Conservation (phyloP, 2,888 invertebrate species). For the Drosophila dives region DNA sequence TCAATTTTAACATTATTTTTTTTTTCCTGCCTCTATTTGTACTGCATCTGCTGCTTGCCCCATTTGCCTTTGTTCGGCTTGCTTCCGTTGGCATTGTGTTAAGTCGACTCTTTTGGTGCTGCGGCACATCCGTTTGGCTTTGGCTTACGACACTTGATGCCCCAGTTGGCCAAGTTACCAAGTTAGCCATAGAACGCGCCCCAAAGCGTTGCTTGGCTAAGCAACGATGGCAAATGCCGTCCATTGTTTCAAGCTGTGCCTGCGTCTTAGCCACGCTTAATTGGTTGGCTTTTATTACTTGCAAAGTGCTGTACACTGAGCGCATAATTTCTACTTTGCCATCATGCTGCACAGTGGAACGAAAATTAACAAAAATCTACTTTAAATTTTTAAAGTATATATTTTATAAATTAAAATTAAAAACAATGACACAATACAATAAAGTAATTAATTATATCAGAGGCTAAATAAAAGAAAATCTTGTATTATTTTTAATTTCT, state of each 20-base stretch:
- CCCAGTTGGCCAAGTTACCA: slow-evolving; percentile 55
- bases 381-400: neutral
- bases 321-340: slow-evolving; percentile 62
- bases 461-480: neutral
- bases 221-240: slow-evolving; percentile 26
- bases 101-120: slow-evolving; percentile 55
- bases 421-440: neutral
- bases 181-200: slow-evolving; percentile 27
- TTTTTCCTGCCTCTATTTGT: slow-evolving; percentile 22
- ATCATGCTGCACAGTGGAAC: slow-evolving; percentile 28
- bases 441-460: neutral
- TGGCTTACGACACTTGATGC: slow-evolving; percentile 78
- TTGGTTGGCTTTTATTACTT: slow-evolving; percentile 82
- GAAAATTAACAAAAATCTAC: neutral
- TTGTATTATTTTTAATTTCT: neutral
- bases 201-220: slow-evolving; percentile 9
- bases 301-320: slow-evolving; percentile 60
- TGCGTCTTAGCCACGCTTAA: slow-evolving; percentile 74
- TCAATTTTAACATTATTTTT: slow-evolving; percentile 74
- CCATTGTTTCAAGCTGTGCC: slow-evolving; percentile 61
- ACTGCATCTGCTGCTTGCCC: slow-evolving; percentile 11
- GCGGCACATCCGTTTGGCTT: slow-evolving; percentile 72
- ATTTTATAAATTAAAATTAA: neutral
- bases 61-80: slow-evolving; percentile 37
- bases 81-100: slow-evolving; percentile 51